Evolutionary conservation across 2,113 vertebrate genomes (phyloP), one percentile per base, ranked within the genome.

Genomic region (Stigmatopora argus): DNA sequence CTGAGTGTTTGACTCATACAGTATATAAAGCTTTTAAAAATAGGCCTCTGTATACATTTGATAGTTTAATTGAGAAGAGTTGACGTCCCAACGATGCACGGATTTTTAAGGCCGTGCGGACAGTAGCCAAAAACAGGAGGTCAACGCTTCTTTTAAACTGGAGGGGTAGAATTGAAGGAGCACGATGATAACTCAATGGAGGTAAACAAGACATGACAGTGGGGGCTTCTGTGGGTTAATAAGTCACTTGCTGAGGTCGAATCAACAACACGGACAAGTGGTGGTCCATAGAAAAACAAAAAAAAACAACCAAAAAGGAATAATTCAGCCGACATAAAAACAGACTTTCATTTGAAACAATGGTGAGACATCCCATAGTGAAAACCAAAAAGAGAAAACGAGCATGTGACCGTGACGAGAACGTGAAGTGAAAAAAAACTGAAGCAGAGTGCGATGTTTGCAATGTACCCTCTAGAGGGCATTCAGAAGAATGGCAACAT

Each of bases 11-110:
- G 17, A 41, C 35, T 59, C 34, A 38, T 41, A 41, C 38, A 41
- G 38, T 41, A 64, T 72, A 67, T 23, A 69, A 85, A 81, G 69
- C 62, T 53, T 26, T 74, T 65, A 75, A 84, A 85, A 82, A 88
- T 71, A 73, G 72, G 65, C 69, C 38, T 72, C 31, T 62, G n/a
- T 74, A 46, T 52, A 79, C 60, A 77, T 77, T 67, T 65, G 61
- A 62, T 62, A 23, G 23, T 60, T 26, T 41, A 41, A 41, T 3
- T 67, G 48, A 66, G 45, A 35, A 46, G 65, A 26, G 18, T 38
- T 48, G 55, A 44, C 7, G 38, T 57, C 67, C 74, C 70, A 60
- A 60, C 55, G 46, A 72, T 69, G 12, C 69, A 63, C 72, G 61
- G 7, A 55, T 69, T 51, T 74, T 34, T 7, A 26, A 71, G n/a